Evolutionary conservation across 1,140 invertebrate genomes (phyloP).

Genomic region (Physella acuta): DNA sequence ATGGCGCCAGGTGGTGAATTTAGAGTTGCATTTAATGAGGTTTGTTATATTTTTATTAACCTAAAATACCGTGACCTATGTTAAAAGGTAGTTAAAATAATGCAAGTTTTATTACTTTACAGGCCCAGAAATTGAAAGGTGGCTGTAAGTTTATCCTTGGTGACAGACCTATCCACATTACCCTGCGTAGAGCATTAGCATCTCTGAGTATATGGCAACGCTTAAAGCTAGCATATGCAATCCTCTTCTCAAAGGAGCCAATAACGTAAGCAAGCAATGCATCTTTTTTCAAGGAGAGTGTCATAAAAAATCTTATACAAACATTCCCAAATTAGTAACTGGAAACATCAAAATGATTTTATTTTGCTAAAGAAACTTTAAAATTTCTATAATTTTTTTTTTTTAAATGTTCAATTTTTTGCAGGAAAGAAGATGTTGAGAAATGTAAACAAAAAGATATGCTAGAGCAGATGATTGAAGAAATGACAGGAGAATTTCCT

Average conservation of each 20-base stretch:
- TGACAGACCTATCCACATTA: slow-evolving; percentile 88
- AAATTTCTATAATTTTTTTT: not conserved
- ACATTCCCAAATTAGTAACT: not conserved
- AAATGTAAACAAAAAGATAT: slow-evolving; percentile 88
- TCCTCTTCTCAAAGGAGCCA: slow-evolving; percentile 76
- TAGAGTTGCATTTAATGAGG: slow-evolving; percentile 84
- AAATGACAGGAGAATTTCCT: slow-evolving; percentile 91
- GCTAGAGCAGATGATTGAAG: slow-evolving; percentile 83
- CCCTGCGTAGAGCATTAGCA: slow-evolving; percentile 80
- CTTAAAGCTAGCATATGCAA: slow-evolving; percentile 78
- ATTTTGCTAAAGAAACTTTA: not conserved
- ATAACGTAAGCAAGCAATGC: slow-evolving; percentile 78
- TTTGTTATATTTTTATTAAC: slow-evolving; percentile 59
- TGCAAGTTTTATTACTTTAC: slow-evolving; percentile 15
- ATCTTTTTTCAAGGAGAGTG: no score
- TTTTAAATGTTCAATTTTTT: no score
- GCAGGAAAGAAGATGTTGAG: slow-evolving; percentile 87
- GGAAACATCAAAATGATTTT: not conserved
- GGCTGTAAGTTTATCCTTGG: slow-evolving; percentile 84
- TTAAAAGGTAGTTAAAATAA: not conserved
- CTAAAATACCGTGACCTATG: not conserved
- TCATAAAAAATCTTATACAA: no score
- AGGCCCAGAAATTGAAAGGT: slow-evolving; percentile 76
- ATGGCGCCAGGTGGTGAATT: slow-evolving; percentile 98
- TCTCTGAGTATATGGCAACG: slow-evolving; percentile 86